These are phyloP conservation scores for Drosophila athabasca DNA, from an alignment of 1,140 invertebrate genomes.

Conservation along the genomic window DNA sequence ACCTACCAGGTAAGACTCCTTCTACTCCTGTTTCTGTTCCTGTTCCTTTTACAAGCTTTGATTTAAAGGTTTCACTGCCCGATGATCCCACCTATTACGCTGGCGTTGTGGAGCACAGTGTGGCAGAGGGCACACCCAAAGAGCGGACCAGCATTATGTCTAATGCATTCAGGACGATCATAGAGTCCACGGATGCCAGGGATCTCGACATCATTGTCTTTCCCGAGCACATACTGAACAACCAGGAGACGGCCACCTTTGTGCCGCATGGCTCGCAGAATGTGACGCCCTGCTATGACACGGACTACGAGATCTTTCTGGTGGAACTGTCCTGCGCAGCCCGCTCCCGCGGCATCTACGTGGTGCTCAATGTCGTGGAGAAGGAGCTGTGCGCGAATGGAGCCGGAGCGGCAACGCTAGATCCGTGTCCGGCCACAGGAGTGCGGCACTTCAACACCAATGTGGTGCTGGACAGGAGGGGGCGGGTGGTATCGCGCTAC, in stretches of 20 bases:
- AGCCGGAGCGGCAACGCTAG: constrained; percentile 11
- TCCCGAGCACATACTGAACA: constrained; percentile 87
- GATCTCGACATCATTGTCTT: constrained; percentile 91
- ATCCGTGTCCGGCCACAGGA: constrained; percentile 47
- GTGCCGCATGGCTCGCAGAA: constrained; percentile 53
- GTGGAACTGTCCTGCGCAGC: constrained; percentile 68
- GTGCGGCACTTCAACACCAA: constrained; percentile 87
- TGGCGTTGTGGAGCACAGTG: constrained; percentile 84
- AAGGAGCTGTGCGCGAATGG: constrained; percentile 59
- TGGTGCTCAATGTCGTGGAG: constrained; percentile 72
- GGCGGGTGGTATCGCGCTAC: constrained; percentile 86
- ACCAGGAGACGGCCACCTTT: constrained; percentile 40
- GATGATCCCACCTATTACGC: constrained; percentile 84
- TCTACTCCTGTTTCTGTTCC: too few species aligned
- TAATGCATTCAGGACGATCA: constrained; percentile 34
- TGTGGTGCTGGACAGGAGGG: constrained; percentile 88
- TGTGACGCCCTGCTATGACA: constrained; percentile 61
- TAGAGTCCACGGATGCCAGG: constrained; percentile 31
- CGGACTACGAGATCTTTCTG: constrained; percentile 70
- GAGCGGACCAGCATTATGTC: background rate
- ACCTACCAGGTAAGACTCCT: too few species aligned
- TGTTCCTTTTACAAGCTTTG: background rate
- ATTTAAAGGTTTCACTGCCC: constrained; percentile 82
- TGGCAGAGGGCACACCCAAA: background rate
- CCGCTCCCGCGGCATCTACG: constrained; percentile 50